A percentile compares a stretch with the other conserved stretches of the same genome.
Conservation (phyloP, 2,797 vertebrate genomes). For the Characodon lateralis region DNA sequence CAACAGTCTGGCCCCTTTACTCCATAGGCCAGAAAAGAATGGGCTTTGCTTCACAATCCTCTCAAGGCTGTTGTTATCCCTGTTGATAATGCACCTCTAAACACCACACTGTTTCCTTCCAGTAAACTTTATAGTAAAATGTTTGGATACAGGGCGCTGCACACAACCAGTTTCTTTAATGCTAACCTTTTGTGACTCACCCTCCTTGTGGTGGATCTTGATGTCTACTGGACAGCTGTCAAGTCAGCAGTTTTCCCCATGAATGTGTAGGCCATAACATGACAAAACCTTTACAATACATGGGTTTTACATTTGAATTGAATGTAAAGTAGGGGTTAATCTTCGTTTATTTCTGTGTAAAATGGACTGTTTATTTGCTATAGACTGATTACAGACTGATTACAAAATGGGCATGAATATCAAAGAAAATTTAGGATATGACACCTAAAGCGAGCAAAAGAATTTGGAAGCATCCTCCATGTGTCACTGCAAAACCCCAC, state of each 20-base stretch:
- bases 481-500: constrained; percentile 42
- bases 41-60: too few species aligned
- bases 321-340: not conserved
- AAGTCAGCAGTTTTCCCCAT: not conserved
- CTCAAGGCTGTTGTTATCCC: not conserved
- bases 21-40: too few species aligned
- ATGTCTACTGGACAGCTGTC: not conserved
- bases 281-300: not conserved
- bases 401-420: not conserved
- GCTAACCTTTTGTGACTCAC: not conserved
- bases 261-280: not conserved
- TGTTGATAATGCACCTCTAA: not conserved
- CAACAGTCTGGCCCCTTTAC: too few species aligned
- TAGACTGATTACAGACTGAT: not conserved
- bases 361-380: too few species aligned
- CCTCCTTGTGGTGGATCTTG: not conserved
- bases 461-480: constrained; percentile 36
- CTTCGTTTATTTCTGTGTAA: not conserved
- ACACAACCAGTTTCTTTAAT: not conserved
- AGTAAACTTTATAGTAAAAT: not conserved
- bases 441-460: constrained; percentile 10
- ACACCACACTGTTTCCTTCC: not conserved
- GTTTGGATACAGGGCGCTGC: not conserved
- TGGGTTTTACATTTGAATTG: not conserved
- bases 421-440: not conserved